Conservation (phyloP, 2,113 vertebrate species). For the Choloepus hoffmanni region DNA sequence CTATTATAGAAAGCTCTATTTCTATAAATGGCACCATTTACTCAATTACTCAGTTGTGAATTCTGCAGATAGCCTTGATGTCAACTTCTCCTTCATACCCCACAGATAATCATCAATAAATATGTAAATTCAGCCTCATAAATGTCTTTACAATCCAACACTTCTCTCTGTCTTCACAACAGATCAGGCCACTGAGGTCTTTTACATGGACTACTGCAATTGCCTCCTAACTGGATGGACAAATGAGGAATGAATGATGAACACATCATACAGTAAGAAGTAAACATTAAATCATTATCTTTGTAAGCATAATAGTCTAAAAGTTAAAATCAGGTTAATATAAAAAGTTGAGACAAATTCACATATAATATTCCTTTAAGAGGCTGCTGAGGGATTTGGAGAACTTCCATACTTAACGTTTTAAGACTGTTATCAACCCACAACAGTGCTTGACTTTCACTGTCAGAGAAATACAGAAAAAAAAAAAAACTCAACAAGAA, state of each 20-base stretch:
- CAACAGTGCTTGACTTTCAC: background rate
- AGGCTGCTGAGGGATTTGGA: background rate
- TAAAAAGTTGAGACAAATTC: background rate
- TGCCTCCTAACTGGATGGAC: background rate
- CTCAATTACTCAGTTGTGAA: background rate
- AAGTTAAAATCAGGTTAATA: background rate
- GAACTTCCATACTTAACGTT: background rate
- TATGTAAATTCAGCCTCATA: background rate
- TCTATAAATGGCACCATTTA: background rate
- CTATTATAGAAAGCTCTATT: background rate
- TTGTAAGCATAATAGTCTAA: background rate
- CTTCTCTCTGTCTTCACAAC: background rate
- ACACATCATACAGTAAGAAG: background rate
- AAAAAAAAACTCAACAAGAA: background rate
- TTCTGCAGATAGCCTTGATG: background rate
- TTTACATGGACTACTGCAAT: background rate
- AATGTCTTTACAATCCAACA: background rate
- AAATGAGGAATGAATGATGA: background rate
- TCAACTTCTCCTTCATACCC: background rate
- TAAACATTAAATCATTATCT: background rate
- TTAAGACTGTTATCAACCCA: constrained; percentile 1
- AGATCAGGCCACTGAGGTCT: background rate
- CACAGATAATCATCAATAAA: background rate
- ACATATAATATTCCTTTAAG: background rate
- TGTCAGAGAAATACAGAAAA: background rate